Conservation (phyloP, 2,797 vertebrate species). For the Lepilemur septentrionalis region DNA sequence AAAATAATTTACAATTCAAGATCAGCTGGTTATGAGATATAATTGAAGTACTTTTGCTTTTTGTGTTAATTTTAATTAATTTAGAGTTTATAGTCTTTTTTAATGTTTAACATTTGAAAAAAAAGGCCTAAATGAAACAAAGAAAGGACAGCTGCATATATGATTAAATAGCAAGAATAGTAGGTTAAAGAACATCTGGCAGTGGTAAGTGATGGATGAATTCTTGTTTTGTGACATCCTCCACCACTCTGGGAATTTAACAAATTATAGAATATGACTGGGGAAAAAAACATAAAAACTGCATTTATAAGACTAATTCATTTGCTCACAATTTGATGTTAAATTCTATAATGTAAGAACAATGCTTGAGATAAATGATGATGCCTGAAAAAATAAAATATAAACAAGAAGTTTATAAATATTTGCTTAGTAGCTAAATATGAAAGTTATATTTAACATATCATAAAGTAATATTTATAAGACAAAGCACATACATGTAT, state of each 20-base stretch:
- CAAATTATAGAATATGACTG: not conserved
- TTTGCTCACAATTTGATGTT: not conserved
- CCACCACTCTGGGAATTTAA: not conserved
- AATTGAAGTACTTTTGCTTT: not conserved
- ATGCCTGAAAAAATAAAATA: not conserved
- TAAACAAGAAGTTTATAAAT: not conserved
- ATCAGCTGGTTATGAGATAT: not conserved
- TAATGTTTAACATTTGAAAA: not conserved
- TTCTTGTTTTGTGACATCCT: not conserved
- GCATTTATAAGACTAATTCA: not conserved
- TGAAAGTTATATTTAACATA: not conserved
- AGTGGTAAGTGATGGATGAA: not conserved
- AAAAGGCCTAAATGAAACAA: not conserved
- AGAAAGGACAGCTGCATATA: not conserved
- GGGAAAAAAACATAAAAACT: not conserved
- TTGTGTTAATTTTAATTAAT: conserved; percentile 17
- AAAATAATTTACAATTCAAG: conserved; percentile 15
- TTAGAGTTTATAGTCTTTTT: not conserved
- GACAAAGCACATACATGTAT: not conserved
- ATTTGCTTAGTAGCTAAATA: not conserved
- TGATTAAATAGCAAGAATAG: not conserved
- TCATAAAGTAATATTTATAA: not conserved
- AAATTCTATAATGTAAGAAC: not conserved
- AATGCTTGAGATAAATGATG: not conserved
- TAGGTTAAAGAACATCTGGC: not conserved